phyloP scores from a whole-genome alignment of 2,113 vertebrate species.

The Oreochromis spilurus region DNA sequence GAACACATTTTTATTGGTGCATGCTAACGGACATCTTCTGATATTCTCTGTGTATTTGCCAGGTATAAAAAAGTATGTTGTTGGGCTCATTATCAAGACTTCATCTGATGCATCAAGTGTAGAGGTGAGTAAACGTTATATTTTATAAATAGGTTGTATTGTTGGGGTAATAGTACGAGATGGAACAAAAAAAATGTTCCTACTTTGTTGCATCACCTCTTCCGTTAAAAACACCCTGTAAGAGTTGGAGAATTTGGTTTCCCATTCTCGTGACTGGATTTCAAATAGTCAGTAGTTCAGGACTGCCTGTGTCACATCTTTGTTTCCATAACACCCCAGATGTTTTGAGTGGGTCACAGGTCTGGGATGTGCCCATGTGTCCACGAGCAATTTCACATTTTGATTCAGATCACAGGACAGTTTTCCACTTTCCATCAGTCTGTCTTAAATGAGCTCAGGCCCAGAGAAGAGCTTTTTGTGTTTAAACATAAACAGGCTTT shows the following conservation, averaged over 20 bases:
- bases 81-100: constrained; percentile 99
- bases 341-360: not conserved
- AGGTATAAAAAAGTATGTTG: constrained; percentile 99
- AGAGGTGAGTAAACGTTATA: constrained; percentile 79
- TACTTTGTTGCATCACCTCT: not conserved
- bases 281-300: not conserved
- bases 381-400: not conserved
- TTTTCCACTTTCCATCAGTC: not conserved
- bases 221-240: not conserved
- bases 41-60: constrained; percentile 48
- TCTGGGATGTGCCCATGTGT: not conserved
- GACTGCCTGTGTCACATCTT: not conserved
- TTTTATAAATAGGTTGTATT: too few relatives aligned
- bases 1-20: not conserved
- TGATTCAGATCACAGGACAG: not conserved
- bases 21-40: not conserved
- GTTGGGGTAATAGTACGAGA: not conserved
- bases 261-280: not conserved
- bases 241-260: not conserved
- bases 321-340: not conserved
- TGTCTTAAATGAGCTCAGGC: not conserved
- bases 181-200: not conserved
- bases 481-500: not conserved
- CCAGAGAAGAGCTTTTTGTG: not conserved
- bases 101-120: constrained; percentile 94